phyloP scores from a whole-genome alignment of 2,113 vertebrate species.

The Phalacrocorax carbo region DNA sequence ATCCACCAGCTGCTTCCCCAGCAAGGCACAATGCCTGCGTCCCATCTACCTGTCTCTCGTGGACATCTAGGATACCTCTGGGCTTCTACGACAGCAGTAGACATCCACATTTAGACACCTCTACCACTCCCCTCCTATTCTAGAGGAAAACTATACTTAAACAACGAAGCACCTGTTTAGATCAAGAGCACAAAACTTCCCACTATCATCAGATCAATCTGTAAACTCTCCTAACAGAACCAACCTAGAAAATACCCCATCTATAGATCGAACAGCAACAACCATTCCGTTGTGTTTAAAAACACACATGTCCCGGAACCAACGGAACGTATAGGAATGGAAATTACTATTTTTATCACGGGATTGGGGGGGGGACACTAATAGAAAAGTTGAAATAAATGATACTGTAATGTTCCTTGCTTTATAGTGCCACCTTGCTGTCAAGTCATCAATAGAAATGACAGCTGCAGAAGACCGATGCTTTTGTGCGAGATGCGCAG shows the following conservation, averaged over 20 bases:
- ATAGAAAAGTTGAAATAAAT: background rate
- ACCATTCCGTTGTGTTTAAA: background rate
- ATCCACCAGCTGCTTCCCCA: background rate
- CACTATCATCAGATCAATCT: background rate
- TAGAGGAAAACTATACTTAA: background rate
- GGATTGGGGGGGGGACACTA: background rate
- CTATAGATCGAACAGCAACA: background rate
- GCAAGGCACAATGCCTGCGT: background rate
- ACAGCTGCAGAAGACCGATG: rapidly evolving
- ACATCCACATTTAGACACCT: background rate
- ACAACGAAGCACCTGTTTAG: rapidly evolving
- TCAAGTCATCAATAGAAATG: background rate
- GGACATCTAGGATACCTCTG: background rate
- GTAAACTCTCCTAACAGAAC: background rate
- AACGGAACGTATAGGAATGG: background rate
- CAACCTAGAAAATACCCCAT: background rate
- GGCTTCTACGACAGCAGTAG: background rate
- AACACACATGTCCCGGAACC: rapidly evolving
- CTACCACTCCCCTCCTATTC: background rate
- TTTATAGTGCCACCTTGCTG: constrained; percentile 66
- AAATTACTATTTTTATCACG: background rate
- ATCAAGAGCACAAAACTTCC: background rate
- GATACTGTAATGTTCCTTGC: background rate
- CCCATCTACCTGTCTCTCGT: background rate
- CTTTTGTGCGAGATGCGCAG: background rate